phyloP scores from a whole-genome alignment of 2,797 vertebrate species.

The Sardinella longiceps region DNA sequence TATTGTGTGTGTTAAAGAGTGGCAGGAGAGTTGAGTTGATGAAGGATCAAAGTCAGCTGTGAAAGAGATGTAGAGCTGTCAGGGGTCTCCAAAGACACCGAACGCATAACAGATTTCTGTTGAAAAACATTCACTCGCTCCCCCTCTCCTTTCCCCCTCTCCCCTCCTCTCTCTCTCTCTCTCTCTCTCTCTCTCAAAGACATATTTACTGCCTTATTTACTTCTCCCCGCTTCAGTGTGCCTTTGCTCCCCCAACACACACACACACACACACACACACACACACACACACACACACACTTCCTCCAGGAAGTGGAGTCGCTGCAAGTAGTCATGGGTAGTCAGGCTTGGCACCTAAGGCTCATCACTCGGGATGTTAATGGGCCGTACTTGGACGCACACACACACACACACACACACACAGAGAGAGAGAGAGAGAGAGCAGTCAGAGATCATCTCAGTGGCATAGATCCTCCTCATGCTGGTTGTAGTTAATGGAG shows the following conservation, averaged over 20 bases:
- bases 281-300: too few relatives aligned
- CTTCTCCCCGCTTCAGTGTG: neutral
- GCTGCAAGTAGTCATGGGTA: conserved; percentile 6
- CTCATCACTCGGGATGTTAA: neutral
- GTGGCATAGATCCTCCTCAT: neutral
- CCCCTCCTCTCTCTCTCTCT: neutral
- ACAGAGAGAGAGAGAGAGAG: neutral
- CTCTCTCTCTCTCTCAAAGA: neutral
- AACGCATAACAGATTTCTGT: neutral
- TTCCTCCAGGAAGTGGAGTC: neutral
- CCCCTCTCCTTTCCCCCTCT: neutral
- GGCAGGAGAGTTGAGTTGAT: neutral
- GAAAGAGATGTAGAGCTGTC: neutral
- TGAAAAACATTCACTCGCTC: neutral
- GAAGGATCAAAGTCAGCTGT: conserved; percentile 20
- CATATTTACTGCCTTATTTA: neutral
- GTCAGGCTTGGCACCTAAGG: neutral
- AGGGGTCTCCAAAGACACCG: neutral
- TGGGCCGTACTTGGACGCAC: neutral
- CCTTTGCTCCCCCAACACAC: neutral
- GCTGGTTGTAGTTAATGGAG: neutral
- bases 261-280: too few relatives aligned
- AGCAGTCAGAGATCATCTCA: neutral
- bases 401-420: too few relatives aligned
- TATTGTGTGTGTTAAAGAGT: neutral